Base-by-base conservation (phyloP, 2,797 vertebrate species). In the Thalassophryne amazonica region DNA sequence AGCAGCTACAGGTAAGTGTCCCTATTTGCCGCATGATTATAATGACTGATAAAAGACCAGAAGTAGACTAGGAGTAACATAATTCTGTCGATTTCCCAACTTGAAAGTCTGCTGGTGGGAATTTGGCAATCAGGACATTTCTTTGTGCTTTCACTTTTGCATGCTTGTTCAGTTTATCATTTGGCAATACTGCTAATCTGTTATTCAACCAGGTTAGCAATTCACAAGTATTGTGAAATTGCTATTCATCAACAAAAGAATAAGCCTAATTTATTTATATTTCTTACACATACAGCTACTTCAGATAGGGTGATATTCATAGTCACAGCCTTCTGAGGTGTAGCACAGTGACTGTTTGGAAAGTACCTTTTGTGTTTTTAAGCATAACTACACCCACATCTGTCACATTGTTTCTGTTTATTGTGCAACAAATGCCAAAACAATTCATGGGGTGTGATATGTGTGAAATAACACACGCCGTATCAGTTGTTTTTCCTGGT, bases 1-100 rank as follows among this genome's bases (percentile, higher is more conserved):
- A 17, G 90, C 93, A 43, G 95, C 93, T 38, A 89, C 94, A 60
- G 97, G 97, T 99, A 73, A 92, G 88, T 14, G 2, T 11, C 31
- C 48, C n/a, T 11, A 3, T 49, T 9, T 7, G n/a, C 28, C n/a
- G 5, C 19, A 19, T 11, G n/a, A n/a, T n/a, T n/a, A n/a, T n/a
- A n/a, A n/a, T n/a, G n/a, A n/a, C n/a, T n/a, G n/a, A n/a, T n/a
- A n/a, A n/a, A n/a, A n/a, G n/a, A n/a, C n/a, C n/a, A n/a, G n/a
- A n/a, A n/a, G n/a, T n/a, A n/a, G n/a, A n/a, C n/a, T n/a, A n/a
- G n/a, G n/a, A n/a, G n/a, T n/a, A n/a, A n/a, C n/a, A n/a, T n/a
- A n/a, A n/a, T n/a, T n/a, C n/a, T n/a, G n/a, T n/a, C n/a, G n/a
- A n/a, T n/a, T n/a, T n/a, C n/a, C n/a, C n/a, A n/a, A n/a, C n/a